Evolutionary conservation across 2,888 invertebrate species (phyloP), one percentile per base, ranked within the genome.

Genomic region (Watsonalla cultraria): DNA sequence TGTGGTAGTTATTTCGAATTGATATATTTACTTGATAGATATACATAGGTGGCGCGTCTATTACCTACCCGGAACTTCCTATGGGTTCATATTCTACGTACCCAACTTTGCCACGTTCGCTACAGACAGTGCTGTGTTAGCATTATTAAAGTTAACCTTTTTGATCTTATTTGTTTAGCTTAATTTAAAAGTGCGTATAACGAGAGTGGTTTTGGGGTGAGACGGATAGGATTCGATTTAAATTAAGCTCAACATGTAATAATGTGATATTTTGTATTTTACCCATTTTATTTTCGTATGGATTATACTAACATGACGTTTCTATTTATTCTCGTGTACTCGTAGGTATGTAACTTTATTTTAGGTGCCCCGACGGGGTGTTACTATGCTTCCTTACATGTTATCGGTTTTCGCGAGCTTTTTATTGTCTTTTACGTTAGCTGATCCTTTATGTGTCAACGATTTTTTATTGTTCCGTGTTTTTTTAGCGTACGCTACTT

Each of bases 181-280:
- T 90, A 90, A 90, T 91, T 90, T 86, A 86, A 86, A 85, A 72
- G 61, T 56, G 64, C 53, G 59, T 53, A 55, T 62, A 57, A 74
- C 68, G 24, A 24, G 24, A 24, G 24, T 70, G 74, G 72, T 60
- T 64, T 68, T 72, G 74, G 77, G 79, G 74, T 76, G 74, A 66
- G 72, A 68, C 56, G 60, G 42, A 42, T 11, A 65, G 69, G 67
- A 74, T 79, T 76, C 70, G 64, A 80, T 84, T 89, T 88, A 86
- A 90, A 90, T 90, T 90, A 88, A 90, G 90, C 91, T 90, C 89
- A 88, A 90, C 90, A 84, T 83, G 80, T 88, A 89, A 87, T 84
- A 84, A 86, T 90, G 91, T 91, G 91, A 91, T 91, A 91, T 91
- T 91, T 90, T 90, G 82, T 85, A 83, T 84, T 86, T 83, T 85